These are phyloP conservation scores for Notoglanidium macrostoma DNA, from an alignment of 2,797 vertebrate species.

Conservation along the genomic window DNA sequence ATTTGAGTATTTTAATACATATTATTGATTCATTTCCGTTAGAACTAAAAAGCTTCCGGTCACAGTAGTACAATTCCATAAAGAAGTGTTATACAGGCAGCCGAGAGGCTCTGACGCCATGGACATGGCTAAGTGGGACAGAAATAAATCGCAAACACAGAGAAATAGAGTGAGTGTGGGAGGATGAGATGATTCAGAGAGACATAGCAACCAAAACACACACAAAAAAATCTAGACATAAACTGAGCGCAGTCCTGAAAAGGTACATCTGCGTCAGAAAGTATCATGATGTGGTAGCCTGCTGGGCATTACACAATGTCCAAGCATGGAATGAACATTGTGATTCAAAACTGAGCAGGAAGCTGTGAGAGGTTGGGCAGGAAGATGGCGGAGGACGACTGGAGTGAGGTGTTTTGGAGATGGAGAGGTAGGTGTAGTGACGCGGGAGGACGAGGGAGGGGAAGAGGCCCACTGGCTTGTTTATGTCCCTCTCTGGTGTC, in stretches of 20 bases:
- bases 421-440: conserved; percentile 12
- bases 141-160: conserved; percentile 6
- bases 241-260: conserved; percentile 4
- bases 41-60: background rate
- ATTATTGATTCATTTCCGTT: background rate
- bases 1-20: background rate
- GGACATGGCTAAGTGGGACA: background rate
- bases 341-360: conserved; percentile 27
- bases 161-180: conserved; percentile 3
- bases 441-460: background rate
- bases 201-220: background rate
- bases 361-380: conserved; percentile 4
- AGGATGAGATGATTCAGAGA: conserved; percentile 30
- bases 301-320: conserved; percentile 11
- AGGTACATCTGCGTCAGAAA: conserved; percentile 1
- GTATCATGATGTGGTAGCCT: background rate
- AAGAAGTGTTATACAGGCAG: background rate
- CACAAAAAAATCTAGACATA: conserved; percentile 1
- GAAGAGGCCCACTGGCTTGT: conserved; percentile 3
- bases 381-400: conserved; percentile 3
- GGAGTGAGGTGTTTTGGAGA: conserved; percentile 1
- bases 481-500: conserved; percentile 12
- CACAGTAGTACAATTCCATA: background rate
- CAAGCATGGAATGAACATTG: conserved; percentile 1
- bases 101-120: background rate